Conservation (phyloP, 2,888 invertebrate genomes). For the Pseudanteris insignis region DNA sequence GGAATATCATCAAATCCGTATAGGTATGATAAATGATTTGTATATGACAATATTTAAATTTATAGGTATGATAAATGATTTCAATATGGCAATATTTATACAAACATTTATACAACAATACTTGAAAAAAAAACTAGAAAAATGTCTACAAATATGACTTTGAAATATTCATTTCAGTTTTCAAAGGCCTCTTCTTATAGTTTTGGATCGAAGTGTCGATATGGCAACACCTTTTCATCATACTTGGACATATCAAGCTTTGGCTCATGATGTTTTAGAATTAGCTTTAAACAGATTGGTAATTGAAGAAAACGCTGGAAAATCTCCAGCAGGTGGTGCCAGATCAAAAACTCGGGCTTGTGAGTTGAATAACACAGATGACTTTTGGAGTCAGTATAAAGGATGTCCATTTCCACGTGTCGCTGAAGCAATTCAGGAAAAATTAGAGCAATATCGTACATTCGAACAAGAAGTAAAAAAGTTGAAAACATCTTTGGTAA, state of each 20-base stretch:
- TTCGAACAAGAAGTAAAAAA: slow-evolving; percentile 98
- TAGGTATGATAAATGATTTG: slow-evolving; percentile 57
- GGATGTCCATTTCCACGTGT: slow-evolving; percentile 94
- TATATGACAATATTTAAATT: no score
- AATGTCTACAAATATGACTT: no score
- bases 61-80: no score
- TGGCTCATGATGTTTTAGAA: slow-evolving; percentile 95
- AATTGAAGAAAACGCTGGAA: slow-evolving; percentile 72
- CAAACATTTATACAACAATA: no score
- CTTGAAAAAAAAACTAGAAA: no score
- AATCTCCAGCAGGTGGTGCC: slow-evolving; percentile 71
- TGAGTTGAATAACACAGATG: slow-evolving; percentile 89
- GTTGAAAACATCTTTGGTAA: slow-evolving; percentile 88
- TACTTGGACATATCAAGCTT: slow-evolving; percentile 99
- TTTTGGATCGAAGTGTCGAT: slow-evolving; percentile 94
- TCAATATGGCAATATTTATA: no score
- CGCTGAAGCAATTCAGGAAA: slow-evolving; percentile 98
- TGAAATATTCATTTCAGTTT: no score
- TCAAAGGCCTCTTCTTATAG: slow-evolving; percentile 89
- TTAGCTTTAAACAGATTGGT: slow-evolving; percentile 85
- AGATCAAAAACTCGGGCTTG: slow-evolving; percentile 85
- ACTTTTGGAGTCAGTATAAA: slow-evolving; percentile 93
- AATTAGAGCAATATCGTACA: slow-evolving; percentile 90
- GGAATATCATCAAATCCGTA: slow-evolving; percentile 76
- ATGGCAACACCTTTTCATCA: slow-evolving; percentile 98